phyloP scores from a whole-genome alignment of 2,113 vertebrate genomes.

The Ophthalmolycus amberensis region DNA sequence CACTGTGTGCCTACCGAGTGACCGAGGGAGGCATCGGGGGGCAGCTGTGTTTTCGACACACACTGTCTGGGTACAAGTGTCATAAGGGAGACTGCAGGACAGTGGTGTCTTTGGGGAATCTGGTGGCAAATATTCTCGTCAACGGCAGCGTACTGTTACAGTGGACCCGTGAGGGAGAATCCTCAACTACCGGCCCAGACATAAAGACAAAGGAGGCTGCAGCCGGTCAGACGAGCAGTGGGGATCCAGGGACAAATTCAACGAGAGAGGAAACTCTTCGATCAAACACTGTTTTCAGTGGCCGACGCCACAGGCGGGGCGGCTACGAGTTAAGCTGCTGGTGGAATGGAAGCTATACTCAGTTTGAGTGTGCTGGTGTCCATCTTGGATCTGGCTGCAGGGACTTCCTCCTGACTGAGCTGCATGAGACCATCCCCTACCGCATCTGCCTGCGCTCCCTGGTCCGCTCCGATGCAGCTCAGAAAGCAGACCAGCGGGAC shows the following conservation, averaged over 20 bases:
- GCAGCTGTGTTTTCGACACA: slow-evolving; percentile 88
- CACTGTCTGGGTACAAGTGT: slow-evolving; percentile 86
- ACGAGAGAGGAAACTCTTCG: slow-evolving; percentile 18
- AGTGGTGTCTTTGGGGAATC: slow-evolving; percentile 80
- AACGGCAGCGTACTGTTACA: slow-evolving; percentile 94
- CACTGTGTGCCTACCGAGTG: slow-evolving; percentile 81
- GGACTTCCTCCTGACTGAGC: slow-evolving; percentile 90
- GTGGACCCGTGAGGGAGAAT: slow-evolving; percentile 79
- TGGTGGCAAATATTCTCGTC: slow-evolving; percentile 90
- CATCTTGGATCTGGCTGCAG: slow-evolving; percentile 90
- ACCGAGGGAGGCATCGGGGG: slow-evolving; percentile 78
- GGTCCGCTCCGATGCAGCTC: slow-evolving; percentile 42
- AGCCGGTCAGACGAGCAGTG: slow-evolving; percentile 5
- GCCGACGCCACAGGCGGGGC: slow-evolving; percentile 64
- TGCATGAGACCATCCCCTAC: slow-evolving; percentile 93
- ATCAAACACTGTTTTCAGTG: slow-evolving; percentile 26
- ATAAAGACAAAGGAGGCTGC: slow-evolving; percentile 3
- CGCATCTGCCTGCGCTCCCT: slow-evolving; percentile 90
- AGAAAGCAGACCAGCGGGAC: slow-evolving; percentile 68
- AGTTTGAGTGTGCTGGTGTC: slow-evolving; percentile 92
- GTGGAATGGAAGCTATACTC: slow-evolving; percentile 95
- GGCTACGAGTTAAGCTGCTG: slow-evolving; percentile 92
- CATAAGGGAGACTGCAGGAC: slow-evolving; percentile 80
- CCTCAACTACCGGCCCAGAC: background rate
- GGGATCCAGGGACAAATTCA: slow-evolving; percentile 15